Evolutionary conservation across 2,888 invertebrate species (phyloP), one percentile per base, ranked within the genome.

Genomic region (Philereme transversata): DNA sequence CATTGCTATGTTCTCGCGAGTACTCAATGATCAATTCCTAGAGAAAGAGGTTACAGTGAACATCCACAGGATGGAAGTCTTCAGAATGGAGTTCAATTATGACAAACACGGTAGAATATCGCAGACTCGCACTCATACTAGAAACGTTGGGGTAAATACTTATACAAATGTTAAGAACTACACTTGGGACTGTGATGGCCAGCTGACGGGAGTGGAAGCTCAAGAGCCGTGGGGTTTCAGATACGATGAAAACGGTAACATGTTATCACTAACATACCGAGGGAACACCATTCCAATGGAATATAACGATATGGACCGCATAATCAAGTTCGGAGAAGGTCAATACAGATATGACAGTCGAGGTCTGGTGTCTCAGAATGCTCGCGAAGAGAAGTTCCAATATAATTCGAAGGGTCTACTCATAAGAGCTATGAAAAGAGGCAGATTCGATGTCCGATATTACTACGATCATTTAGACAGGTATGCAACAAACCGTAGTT

Each of bases 131-230:
- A 97, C 97, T 0, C 97, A 97, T 73, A 97, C 97, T 0, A 94
- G 97, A 65, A 97, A 97, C 82, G 96, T 98, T 55, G 98, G 97
- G 0, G 96, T 97, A 0, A 97, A 97, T 71, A 96, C 97, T 4
- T 98, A 97, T 72, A 97, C 97, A 1, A 97, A 97, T 75, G 95
- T 97, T 0, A 96, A 97, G 81, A 98, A 98, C 81, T 98, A 98
- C 79, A 97, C 98, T 0, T 99, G 99, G 96, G 98, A 99, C 77
- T 96, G 96, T 59, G 98, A 98, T 80, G 98, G 98, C 4, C 98
- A 99, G 80, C 84, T 99, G 60, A 95, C 90, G 47, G 97, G 97
- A n/a, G 97, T 98, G 1, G 97, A 98, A 79, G 97, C 97, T 0
- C 97, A 97, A 77, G 97, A 98, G 77, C 97, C 97, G 0, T 98